Base-by-base conservation (phyloP, 2,797 vertebrate species). In the Bryconaethiops microstoma region DNA sequence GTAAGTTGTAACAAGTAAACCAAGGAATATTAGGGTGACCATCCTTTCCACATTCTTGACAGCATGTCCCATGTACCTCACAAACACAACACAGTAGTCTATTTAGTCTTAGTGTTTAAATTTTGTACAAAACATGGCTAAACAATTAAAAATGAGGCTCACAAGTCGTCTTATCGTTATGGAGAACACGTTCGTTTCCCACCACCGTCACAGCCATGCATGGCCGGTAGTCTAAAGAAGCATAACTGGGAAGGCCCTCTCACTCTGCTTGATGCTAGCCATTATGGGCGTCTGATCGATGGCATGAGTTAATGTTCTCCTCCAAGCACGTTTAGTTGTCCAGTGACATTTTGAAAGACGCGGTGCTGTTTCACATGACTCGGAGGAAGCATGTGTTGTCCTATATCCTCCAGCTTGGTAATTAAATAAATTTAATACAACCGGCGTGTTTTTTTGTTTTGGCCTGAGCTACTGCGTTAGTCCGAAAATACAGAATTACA, bases 401-500 rank as follows among this genome's bases (percentile, higher is more conserved):
- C 29, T 29, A 29, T 29, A 29, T 9, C 42, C 9, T 9, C 42
- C 42, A 42, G 42, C 42, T 42, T 42, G 42, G 21, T 14, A 21
- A 29, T 29, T 29, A 29, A 29, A 29, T 29, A 29, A 29, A 29
- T 29, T 29, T 29, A 29, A 29, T 29, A 3, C 29, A 29, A 29
- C 29, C 3, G 1, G 1, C 1, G 29, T 55, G 14, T 55, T 1
- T n/a, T 57, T 57, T 40, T 67, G 5, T 42, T 9, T 42, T n/a
- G 17, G 35, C 17, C 7, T 81, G 74, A 76, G 77, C 69, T 63
- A 35, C 52, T 72, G 72, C 55, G 55, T 54, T 77, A 62, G 52
- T n/a, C 57, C 67, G 73, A 71, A 64, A 75, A 73, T 67, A 42
- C 77, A 78, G 69, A 79, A 79, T 78, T 63, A 78, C 54, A 75